Conservation (phyloP, 1,140 invertebrate species). For the Sitobion miscanthi region DNA sequence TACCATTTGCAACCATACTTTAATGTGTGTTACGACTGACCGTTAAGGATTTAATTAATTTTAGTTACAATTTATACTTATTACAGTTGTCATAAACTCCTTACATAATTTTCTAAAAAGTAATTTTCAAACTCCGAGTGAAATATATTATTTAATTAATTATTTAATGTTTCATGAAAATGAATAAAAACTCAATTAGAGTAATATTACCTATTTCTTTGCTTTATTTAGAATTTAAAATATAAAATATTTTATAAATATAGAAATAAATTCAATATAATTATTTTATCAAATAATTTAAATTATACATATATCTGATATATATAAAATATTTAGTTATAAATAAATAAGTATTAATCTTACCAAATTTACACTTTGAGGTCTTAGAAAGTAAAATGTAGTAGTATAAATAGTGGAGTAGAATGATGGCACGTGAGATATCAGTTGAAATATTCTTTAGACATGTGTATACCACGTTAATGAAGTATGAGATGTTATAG, state of each 20-base stretch:
- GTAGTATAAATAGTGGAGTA: background rate
- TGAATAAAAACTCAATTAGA: background rate
- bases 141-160: no score
- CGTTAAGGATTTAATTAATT: background rate
- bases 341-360: background rate
- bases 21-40: background rate
- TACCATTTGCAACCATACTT: no score
- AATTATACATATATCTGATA: background rate
- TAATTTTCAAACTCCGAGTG: no score
- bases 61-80: background rate
- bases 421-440: background rate
- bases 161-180: background rate
- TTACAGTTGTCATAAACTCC: background rate
- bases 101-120: background rate
- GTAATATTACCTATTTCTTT: background rate
- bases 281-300: background rate
- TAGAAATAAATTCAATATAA: background rate
- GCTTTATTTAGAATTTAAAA: background rate
- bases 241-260: background rate
- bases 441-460: no score
- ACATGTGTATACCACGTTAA: no score
- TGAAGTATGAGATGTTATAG: background rate
- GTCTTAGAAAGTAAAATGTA: background rate
- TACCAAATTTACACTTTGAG: background rate
- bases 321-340: no score